Evolutionary conservation across 1,140 invertebrate genomes (phyloP).

Genomic region (Achatina immaculata): DNA sequence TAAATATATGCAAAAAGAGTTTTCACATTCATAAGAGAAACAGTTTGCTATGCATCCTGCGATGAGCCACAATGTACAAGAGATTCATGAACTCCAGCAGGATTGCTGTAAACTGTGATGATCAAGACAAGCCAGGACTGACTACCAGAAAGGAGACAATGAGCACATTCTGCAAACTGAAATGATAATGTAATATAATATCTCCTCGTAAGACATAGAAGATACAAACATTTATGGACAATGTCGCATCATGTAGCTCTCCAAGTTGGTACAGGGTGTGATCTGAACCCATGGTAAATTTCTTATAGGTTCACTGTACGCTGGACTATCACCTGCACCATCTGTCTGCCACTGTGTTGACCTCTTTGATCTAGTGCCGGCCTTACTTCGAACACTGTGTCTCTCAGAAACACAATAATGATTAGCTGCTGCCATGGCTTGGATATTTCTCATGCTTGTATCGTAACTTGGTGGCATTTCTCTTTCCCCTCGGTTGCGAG

Average conservation of each 20-base stretch:
- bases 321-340: slow-evolving; percentile 47
- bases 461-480: slow-evolving; percentile 64
- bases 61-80: too few species aligned
- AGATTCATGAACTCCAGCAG: too few species aligned
- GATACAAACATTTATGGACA: slow-evolving; percentile 15
- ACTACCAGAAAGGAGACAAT: too few species aligned
- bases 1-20: too few species aligned
- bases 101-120: too few species aligned
- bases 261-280: slow-evolving; percentile 59
- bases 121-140: too few species aligned
- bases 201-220: too few species aligned
- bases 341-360: slow-evolving; percentile 33
- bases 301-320: slow-evolving; percentile 38
- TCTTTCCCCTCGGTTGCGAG: slow-evolving; percentile 40
- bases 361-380: slow-evolving; percentile 52
- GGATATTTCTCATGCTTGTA: slow-evolving; percentile 58
- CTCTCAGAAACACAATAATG: slow-evolving; percentile 59
- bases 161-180: too few species aligned
- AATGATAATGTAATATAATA: too few species aligned
- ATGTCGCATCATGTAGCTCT: slow-evolving; percentile 31
- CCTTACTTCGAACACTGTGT: slow-evolving; percentile 61
- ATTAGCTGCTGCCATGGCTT: slow-evolving; percentile 45
- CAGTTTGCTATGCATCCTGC: too few species aligned
- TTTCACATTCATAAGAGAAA: too few species aligned
- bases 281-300: slow-evolving; percentile 66